phyloP scores from a whole-genome alignment of 2,113 vertebrate genomes.

The Hystrix brachyura region DNA sequence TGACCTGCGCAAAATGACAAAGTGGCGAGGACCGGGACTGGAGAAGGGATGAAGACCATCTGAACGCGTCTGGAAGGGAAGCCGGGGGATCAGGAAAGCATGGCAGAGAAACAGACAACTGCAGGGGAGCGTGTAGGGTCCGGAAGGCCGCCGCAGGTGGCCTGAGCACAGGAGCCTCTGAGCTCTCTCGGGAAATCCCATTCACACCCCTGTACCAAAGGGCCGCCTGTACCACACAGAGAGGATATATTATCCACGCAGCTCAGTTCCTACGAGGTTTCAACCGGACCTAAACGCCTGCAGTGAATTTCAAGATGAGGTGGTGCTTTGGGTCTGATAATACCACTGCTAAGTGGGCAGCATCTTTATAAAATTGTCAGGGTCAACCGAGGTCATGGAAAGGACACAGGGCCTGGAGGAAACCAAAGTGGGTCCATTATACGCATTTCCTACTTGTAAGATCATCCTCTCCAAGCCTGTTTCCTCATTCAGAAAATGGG shows the following conservation, averaged over 20 bases:
- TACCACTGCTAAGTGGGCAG: background rate
- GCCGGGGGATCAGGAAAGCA: background rate
- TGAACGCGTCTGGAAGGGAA: background rate
- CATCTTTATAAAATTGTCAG: background rate
- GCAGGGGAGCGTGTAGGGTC: no score
- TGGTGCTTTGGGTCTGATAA: background rate
- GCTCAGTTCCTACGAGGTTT: background rate
- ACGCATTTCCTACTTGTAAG: background rate
- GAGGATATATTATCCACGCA: background rate
- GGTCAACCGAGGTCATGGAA: background rate
- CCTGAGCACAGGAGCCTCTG: background rate
- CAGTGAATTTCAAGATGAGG: background rate
- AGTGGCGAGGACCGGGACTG: background rate
- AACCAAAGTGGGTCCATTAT: background rate
- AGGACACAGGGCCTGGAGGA: background rate
- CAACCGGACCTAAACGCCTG: background rate
- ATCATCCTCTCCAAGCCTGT: background rate
- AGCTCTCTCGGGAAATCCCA: background rate
- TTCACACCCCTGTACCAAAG: background rate
- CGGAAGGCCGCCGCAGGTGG: background rate
- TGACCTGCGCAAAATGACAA: background rate
- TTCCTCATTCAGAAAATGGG: background rate
- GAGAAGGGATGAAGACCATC: background rate
- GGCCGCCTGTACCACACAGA: background rate
- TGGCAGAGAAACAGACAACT: background rate